Conservation (phyloP, 2,888 invertebrate genomes). For the Rhabditoides inermis region DNA sequence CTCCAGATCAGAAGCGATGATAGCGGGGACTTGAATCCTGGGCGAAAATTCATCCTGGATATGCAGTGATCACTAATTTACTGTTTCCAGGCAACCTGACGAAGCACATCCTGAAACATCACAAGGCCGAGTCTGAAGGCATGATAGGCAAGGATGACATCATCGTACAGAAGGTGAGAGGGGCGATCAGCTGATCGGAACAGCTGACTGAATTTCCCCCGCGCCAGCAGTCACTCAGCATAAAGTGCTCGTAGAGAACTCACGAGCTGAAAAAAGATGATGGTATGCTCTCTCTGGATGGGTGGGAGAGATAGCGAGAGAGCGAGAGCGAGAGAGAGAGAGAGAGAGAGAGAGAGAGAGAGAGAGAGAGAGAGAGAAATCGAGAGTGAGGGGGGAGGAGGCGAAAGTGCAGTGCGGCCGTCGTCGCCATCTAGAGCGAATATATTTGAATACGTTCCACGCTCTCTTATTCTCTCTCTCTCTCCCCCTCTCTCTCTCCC, state of each 20-base stretch:
- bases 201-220: too few relatives aligned
- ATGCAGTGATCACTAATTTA: background rate
- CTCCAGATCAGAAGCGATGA: too few relatives aligned
- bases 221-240: too few relatives aligned
- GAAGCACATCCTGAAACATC: constrained; percentile 52
- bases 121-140: constrained; percentile 49
- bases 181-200: too few relatives aligned
- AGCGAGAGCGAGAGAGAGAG: too few relatives aligned
- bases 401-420: background rate
- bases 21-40: too few relatives aligned
- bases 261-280: background rate
- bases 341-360: background rate
- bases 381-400: too few relatives aligned
- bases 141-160: constrained; percentile 52
- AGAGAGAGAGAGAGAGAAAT: too few relatives aligned
- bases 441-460: background rate
- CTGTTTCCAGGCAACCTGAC: constrained; percentile 49
- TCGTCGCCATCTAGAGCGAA: background rate
- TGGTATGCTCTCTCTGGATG: background rate
- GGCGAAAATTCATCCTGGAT: too few relatives aligned
- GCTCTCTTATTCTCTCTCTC: background rate
- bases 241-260: too few relatives aligned
- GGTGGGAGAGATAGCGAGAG: too few relatives aligned
- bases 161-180: constrained; percentile 47
- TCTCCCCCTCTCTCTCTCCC: too few relatives aligned